Percentiles rank a stretch among this genome's conserved stretches.
Evolutionary conservation across 2,797 vertebrate genomes (phyloP).

Genomic region (Diplodus sargus): DNA sequence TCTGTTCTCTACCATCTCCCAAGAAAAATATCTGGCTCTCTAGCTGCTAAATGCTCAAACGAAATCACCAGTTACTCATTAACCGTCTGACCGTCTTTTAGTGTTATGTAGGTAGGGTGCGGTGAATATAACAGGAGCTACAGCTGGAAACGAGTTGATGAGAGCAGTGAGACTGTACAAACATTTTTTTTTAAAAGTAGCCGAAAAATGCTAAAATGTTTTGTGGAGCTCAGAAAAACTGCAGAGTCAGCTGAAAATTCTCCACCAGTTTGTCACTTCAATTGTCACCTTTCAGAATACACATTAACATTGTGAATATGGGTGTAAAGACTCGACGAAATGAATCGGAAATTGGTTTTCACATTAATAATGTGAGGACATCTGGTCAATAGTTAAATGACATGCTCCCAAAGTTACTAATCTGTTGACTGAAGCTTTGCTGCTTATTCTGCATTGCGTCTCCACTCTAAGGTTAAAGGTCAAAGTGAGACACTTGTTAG

Average conservation of each 20-base stretch:
- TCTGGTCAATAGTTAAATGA: too few species aligned
- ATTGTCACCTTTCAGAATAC: neutral
- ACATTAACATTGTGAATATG: neutral
- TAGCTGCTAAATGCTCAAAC: neutral
- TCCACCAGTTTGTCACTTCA: neutral
- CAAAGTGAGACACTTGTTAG: too few species aligned
- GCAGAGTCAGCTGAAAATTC: neutral
- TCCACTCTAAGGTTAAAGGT: too few species aligned
- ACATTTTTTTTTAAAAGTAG: neutral
- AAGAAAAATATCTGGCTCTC: neutral
- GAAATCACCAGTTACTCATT: too few species aligned
- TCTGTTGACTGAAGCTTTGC: too few species aligned
- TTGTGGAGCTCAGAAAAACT: neutral
- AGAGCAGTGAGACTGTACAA: neutral
- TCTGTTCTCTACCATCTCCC: neutral
- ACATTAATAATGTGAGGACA: too few species aligned
- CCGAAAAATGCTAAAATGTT: neutral
- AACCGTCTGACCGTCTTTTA: too few species aligned
- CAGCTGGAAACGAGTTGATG: neutral
- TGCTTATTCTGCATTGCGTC: too few species aligned
- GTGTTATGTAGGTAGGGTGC: neutral
- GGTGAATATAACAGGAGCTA: neutral
- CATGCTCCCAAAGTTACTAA: too few species aligned
- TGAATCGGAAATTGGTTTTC: too few species aligned
- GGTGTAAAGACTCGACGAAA: too few species aligned